Conservation (phyloP, 37 sponge, comb jelly and placozoan genomes). For the Ephydatia muelleri region DNA sequence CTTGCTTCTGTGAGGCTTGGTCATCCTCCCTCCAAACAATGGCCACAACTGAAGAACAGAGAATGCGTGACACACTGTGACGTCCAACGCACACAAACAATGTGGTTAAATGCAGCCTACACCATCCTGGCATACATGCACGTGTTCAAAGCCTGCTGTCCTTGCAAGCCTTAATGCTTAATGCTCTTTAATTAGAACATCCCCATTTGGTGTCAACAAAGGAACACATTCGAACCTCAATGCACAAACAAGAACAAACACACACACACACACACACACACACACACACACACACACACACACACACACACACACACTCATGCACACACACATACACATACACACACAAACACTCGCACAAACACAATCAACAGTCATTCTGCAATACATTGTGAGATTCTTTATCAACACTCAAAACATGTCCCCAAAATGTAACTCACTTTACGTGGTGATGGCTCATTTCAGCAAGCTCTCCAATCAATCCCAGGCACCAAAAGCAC, state of each 20-base stretch:
- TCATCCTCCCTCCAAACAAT: constrained; percentile 86
- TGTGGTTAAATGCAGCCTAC: no score
- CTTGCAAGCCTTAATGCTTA: constrained; percentile 84
- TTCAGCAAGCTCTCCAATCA: constrained; percentile 77
- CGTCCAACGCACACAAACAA: no score
- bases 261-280: neutral
- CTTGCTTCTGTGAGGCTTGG: constrained; percentile 80
- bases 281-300: neutral
- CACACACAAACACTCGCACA: no score
- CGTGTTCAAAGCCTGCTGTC: no score
- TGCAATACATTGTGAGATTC: no score
- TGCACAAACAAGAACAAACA: no score
- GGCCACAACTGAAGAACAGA: constrained; percentile 80
- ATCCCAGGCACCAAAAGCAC: constrained; percentile 83
- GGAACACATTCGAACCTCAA: constrained; percentile 94
- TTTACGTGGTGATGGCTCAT: constrained; percentile 73
- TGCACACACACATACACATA: no score
- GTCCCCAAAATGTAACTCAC: no score
- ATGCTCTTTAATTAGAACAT: constrained; percentile 75
- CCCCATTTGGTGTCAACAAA: constrained; percentile 93
- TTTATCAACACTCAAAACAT: no score
- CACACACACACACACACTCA: no score
- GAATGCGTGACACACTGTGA: neutral
- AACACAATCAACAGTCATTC: no score
- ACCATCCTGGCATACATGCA: no score